Evolutionary conservation across 2,797 vertebrate species (phyloP), one percentile per base, ranked within the genome.

Genomic region (Perodicticus potto): DNA sequence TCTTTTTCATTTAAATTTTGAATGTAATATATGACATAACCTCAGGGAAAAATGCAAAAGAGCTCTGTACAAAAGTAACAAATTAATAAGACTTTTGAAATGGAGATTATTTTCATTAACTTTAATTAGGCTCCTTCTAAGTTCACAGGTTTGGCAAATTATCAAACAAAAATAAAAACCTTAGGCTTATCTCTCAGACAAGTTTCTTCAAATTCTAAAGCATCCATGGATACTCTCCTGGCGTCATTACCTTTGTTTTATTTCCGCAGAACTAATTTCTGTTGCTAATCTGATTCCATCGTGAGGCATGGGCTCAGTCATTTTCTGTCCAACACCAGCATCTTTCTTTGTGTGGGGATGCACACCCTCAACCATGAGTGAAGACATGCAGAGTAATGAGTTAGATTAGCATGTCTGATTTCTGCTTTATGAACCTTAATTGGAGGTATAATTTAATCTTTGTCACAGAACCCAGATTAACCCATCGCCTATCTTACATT

Each of bases 91-190:
- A 80, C 23, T 92, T 96, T 96, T 90, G 8, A 85, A 86, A 37
- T 72, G 29, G 59, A 96, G 12, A 96, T 96, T 37, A 81, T 61
- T 55, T 88, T 86, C 69, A 78, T 96, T 83, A 69, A 67, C 95
- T 97, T 97, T 97, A 88, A 89, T 95, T 96, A 89, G 53, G 22
- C 2, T 27, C 80, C 84, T 97, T 96, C 91, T 85, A 74, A 55
- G 37, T 25, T 96, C 88, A 32, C 63, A 80, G 32, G 81, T 82
- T 93, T 96, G 90, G 59, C 32, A 88, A 96, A 92, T 61, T 34
- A 70, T 95, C 87, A 93, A 57, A 73, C 73, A n/a, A 67, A 93
- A 95, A 91, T 94, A 37, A 45, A 70, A 91, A 34, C 34, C 81
- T 88, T 0, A 6, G 94, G 40, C 19, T 97, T 40, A 20, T 89